Base-by-base conservation (phyloP, 2,888 invertebrate species). In the Mycalesis mineus region DNA sequence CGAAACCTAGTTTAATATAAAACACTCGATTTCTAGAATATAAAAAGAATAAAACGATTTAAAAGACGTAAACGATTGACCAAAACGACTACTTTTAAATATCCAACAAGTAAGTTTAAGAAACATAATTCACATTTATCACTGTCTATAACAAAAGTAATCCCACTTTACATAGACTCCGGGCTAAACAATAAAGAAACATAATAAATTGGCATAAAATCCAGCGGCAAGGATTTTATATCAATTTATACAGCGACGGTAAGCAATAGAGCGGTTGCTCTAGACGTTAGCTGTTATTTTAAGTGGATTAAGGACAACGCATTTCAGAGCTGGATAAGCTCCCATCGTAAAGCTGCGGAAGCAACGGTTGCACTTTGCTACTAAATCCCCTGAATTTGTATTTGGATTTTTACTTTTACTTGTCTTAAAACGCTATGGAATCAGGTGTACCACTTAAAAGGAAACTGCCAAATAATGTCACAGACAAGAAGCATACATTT, bases 281-380 rank as follows among this genome's bases (percentile, higher is more conserved):
- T 66, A 77, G 75, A 80, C 81, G 78, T 81, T 82, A 85, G 82
- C 76, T 84, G 86, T 88, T 87, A 84, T 85, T 87, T 81, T 88
- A 88, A 88, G 81, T 85, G 88, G 88, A 88, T 88, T 88, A 88
- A 76, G 84, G 79, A 75, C 78, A 83, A 81, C 82, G 83, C 84
- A 80, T 86, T 84, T 85, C 80, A 84, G 82, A 81, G 83, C 87
- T 82, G 77, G 80, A 82, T 87, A 86, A 88, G 81, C 81, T 74
- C 74, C 68, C 75, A 78, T 82, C 80, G 81, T 85, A 86, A 84
- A 84, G 78, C 78, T 81, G 80, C 81, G 78, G 75, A 71, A 78
- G 74, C 72, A 74, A 78, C 79, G 84, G 75, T 69, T 84, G 82
- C 84, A 81, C 77, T 85, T 78, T 45, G 44, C 51, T 58, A 44